Evolutionary conservation across 2,797 vertebrate genomes (phyloP).

Genomic region (Tenualosa thibaudeaui): DNA sequence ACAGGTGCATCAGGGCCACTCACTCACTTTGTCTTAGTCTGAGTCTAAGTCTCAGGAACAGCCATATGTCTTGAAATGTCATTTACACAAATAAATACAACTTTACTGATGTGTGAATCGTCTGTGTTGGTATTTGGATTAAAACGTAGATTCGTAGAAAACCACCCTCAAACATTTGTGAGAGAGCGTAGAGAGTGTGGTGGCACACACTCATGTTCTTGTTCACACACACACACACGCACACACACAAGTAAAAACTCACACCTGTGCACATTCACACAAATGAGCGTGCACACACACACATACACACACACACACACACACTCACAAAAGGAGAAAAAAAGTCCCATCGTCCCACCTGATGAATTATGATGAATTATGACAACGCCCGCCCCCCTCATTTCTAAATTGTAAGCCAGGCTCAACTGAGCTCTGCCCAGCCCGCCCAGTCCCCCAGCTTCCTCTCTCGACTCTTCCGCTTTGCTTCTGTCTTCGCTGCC

Average conservation of each 20-base stretch:
- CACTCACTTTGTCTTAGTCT: too few species aligned
- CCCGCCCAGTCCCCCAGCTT: not conserved
- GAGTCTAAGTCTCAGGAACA: not conserved
- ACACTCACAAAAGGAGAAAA: not conserved
- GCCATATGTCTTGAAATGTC: too few species aligned
- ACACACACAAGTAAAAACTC: not conserved
- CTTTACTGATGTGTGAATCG: too few species aligned
- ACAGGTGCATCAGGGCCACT: not conserved
- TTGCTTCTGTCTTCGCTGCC: constrained; percentile 48
- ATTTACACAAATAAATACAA: too few species aligned
- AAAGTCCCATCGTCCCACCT: not conserved
- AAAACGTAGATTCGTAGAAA: not conserved
- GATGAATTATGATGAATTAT: constrained; percentile 17
- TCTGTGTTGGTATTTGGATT: too few species aligned
- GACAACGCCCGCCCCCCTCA: constrained; percentile 1
- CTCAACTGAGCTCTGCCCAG: not conserved
- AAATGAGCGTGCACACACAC: not conserved
- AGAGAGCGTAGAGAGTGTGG: not conserved
- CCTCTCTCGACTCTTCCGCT: constrained; percentile 25
- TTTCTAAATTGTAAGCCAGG: not conserved
- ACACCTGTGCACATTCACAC: not conserved
- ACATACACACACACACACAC: not conserved
- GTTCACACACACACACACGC: constrained; percentile 12
- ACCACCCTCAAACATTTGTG: not conserved
- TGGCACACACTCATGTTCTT: not conserved